A percentile compares a stretch with the other conserved stretches of the same genome.
Evolutionary conservation across 2,797 vertebrate species (phyloP).

Genomic region (Centropyge bicolor): DNA sequence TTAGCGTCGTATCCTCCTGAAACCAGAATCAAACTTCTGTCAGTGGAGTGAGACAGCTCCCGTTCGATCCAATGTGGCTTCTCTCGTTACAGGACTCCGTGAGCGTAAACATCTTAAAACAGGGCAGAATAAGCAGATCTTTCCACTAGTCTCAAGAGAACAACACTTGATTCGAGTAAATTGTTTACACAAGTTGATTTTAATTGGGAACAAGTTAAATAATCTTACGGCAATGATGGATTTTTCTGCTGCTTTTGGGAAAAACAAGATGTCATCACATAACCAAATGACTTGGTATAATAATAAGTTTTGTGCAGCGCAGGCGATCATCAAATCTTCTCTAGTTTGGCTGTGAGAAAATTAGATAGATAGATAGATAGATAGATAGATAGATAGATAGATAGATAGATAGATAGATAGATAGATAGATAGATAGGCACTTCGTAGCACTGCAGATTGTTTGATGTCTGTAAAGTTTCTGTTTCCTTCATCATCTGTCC

Average conservation of each 20-base stretch:
- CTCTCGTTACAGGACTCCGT: conserved; percentile 31
- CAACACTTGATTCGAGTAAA: conserved; percentile 43
- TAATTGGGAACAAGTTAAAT: conserved; percentile 49
- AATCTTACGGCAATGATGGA: conserved; percentile 10
- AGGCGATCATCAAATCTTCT: background rate
- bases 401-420: too few species aligned
- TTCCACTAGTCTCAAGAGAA: conserved; percentile 36
- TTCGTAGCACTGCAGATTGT: too few species aligned
- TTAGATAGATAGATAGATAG: background rate
- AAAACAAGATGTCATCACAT: conserved; percentile 33
- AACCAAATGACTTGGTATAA: background rate
- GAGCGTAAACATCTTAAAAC: conserved; percentile 48
- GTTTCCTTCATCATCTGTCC: too few species aligned
- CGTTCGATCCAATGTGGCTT: conserved; percentile 27
- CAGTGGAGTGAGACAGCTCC: background rate
- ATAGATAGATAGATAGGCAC: too few species aligned
- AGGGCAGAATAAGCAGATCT: conserved; percentile 39
- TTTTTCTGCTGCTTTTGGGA: conserved; percentile 11
- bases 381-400: too few species aligned
- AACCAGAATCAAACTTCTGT: conserved; percentile 17
- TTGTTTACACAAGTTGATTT: conserved; percentile 35
- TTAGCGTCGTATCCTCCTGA: background rate
- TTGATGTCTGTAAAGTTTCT: background rate
- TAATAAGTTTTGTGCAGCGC: background rate
- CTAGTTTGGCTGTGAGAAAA: background rate